These are phyloP conservation scores for Pseudochirops cupreus DNA, from an alignment of 2,797 vertebrate genomes.

Conservation along the genomic window DNA sequence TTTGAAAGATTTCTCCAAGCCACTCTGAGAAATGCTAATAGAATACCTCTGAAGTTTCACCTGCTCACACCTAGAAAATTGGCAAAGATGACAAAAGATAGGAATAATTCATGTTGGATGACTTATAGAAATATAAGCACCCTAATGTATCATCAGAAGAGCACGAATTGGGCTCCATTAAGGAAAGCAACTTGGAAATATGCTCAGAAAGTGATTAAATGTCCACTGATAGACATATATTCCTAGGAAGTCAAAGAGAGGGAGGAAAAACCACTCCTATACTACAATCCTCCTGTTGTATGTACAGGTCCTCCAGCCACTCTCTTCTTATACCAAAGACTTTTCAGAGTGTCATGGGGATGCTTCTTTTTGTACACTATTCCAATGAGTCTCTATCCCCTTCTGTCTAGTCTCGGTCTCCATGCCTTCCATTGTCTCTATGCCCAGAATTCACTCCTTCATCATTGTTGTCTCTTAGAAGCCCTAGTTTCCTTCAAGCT, in stretches of 20 bases:
- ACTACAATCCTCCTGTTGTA: not conserved
- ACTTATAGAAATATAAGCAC: not conserved
- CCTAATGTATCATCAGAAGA: not conserved
- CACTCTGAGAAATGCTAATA: not conserved
- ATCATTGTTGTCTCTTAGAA: not conserved
- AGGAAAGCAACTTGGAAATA: not conserved
- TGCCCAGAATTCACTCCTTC: not conserved
- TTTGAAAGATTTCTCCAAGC: not conserved
- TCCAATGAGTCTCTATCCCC: not conserved
- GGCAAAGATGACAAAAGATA: not conserved
- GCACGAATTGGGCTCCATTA: not conserved
- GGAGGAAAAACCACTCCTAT: not conserved
- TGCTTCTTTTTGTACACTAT: not conserved
- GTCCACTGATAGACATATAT: not conserved
- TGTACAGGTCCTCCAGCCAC: not conserved
- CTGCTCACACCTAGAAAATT: not conserved
- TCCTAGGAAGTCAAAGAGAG: not conserved
- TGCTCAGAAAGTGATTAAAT: not conserved
- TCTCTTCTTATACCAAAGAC: not conserved
- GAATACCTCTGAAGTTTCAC: not conserved
- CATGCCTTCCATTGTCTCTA: too few relatives aligned
- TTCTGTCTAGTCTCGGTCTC: not conserved
- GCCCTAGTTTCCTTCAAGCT: not conserved
- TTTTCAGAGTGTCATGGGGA: not conserved
- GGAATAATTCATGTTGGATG: not conserved